Conservation (phyloP, 2,113 vertebrate genomes). For the Progne subis region DNA sequence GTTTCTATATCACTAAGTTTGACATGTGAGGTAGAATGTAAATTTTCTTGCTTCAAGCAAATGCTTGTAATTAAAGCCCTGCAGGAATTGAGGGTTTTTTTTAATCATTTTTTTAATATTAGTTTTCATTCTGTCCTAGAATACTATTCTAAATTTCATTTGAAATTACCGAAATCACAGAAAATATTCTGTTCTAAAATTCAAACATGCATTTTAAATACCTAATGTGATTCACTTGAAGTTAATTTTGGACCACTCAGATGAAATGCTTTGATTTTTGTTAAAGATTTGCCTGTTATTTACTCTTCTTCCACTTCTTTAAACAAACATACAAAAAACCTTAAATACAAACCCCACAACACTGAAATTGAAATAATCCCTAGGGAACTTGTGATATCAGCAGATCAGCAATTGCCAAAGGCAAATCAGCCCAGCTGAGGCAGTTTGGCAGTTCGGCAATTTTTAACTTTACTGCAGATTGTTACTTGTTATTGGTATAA, state of each 20-base stretch:
- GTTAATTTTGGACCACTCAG: neutral
- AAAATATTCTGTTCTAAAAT: neutral
- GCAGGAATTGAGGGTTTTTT: neutral
- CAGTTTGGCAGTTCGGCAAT: neutral
- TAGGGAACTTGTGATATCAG: neutral
- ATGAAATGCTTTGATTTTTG: neutral
- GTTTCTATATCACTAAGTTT: neutral
- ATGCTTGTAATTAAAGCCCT: neutral
- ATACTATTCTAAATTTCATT: neutral
- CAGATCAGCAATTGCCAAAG: neutral
- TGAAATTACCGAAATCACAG: neutral
- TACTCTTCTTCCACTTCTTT: neutral
- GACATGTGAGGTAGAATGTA: neutral
- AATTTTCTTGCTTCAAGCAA: neutral
- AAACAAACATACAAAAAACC: neutral
- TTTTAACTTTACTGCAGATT: neutral
- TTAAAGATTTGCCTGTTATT: neutral
- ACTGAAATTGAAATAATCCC: neutral
- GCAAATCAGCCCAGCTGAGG: neutral
- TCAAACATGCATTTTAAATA: neutral
- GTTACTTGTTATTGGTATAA: neutral
- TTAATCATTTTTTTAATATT: neutral
- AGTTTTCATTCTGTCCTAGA: neutral
- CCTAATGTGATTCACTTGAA: neutral
- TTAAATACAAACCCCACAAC: neutral